Evolutionary conservation across 2,113 vertebrate species (phyloP).

Genomic region (Corynorhinus townsendii): DNA sequence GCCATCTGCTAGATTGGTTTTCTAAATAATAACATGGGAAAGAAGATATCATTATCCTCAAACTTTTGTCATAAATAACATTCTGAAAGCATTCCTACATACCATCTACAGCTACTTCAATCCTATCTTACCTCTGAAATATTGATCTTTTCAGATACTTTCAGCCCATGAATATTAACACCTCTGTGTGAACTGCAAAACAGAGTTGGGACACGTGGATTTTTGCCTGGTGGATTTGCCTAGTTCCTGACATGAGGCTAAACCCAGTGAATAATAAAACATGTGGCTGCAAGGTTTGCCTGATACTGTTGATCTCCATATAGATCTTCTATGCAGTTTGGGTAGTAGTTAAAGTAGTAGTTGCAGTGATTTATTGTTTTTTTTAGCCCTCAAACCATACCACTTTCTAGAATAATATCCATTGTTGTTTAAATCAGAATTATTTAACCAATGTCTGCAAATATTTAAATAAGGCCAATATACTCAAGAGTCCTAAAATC

Average conservation of each 20-base stretch:
- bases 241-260: not conserved
- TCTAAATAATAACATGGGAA: not conserved
- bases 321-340: not conserved
- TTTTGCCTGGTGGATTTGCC: not conserved
- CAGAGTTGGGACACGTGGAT: not conserved
- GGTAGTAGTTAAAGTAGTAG: not conserved
- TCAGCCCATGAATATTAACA: not conserved
- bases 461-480: not conserved
- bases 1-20: not conserved
- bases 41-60: not conserved
- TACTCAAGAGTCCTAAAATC: not conserved
- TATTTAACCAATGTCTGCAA: not conserved
- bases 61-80: not conserved
- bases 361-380: not conserved
- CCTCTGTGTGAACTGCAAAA: not conserved
- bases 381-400: not conserved
- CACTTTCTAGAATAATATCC: not conserved
- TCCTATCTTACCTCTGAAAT: not conserved
- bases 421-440: not conserved
- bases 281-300: fast-evolving
- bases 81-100: not conserved
- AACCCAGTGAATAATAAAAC: not conserved
- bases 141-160: not conserved
- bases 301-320: not conserved
- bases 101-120: not conserved